These are phyloP conservation scores for Murina feae DNA, from an alignment of 2,113 vertebrate species.

Conservation along the genomic window DNA sequence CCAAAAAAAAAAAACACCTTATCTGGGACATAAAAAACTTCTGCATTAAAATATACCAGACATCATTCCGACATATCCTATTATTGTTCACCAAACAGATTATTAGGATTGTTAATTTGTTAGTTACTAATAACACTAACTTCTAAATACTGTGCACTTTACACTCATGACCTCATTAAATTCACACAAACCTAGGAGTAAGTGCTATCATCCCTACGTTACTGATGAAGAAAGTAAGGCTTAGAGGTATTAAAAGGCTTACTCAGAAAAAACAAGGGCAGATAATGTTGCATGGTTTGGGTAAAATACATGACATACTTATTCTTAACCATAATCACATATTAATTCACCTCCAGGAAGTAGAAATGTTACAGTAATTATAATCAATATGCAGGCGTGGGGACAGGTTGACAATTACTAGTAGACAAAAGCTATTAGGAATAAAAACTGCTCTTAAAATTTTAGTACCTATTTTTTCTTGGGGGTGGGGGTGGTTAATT, in stretches of 20 bases:
- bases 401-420: background rate
- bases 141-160: background rate
- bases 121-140: background rate
- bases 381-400: background rate
- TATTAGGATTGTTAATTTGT: background rate
- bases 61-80: background rate
- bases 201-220: background rate
- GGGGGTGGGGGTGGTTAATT: too few relatives aligned
- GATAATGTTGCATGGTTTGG: background rate
- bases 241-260: background rate
- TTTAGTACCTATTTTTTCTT: background rate
- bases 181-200: background rate
- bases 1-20: background rate
- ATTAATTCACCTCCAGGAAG: conserved; percentile 35
- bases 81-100: background rate
- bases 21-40: conserved; percentile 7
- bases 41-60: background rate
- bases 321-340: background rate
- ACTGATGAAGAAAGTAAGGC: background rate
- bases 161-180: background rate
- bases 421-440: background rate
- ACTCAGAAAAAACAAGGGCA: conserved; percentile 1
- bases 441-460: conserved; percentile 1
- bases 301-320: background rate
- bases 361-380: background rate